These are phyloP conservation scores for Pristionchus entomophagus DNA, from an alignment of 2,888 invertebrate species.

Conservation along the genomic window DNA sequence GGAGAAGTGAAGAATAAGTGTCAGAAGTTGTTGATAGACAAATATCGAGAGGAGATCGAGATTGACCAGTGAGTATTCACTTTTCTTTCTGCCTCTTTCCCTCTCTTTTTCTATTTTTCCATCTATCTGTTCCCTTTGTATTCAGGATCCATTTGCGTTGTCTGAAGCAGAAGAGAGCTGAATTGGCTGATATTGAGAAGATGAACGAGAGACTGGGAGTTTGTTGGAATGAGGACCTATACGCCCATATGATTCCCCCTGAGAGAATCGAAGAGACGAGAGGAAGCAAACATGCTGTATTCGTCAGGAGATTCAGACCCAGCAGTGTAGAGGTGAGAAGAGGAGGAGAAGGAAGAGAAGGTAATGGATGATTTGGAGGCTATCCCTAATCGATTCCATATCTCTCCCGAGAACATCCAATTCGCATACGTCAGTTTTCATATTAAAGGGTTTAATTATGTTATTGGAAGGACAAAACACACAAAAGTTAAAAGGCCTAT, in stretches of 20 bases:
- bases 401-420: not conserved
- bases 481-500: not conserved
- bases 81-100: no score
- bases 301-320: slow-evolving; percentile 50
- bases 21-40: slow-evolving; percentile 58
- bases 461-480: not conserved
- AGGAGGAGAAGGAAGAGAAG: slow-evolving; percentile 45
- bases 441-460: no score
- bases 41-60: slow-evolving; percentile 57
- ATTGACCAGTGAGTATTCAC: slow-evolving; percentile 56
- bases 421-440: not conserved
- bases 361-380: not conserved
- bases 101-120: not conserved
- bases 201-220: slow-evolving; percentile 31
- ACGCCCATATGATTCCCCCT: slow-evolving; percentile 21
- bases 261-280: not conserved
- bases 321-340: slow-evolving; percentile 52
- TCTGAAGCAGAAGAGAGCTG: slow-evolving; percentile 8
- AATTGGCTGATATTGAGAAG: slow-evolving; percentile 11
- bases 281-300: slow-evolving; percentile 21
- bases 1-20: slow-evolving; percentile 63
- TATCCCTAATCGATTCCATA: not conserved
- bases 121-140: not conserved
- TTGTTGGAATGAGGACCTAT: slow-evolving; percentile 13
- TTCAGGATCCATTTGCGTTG: slow-evolving; percentile 40